Percentiles rank a stretch among this genome's conserved stretches.
Conservation (phyloP, 1,140 invertebrate species). For the Manduca sexta region DNA sequence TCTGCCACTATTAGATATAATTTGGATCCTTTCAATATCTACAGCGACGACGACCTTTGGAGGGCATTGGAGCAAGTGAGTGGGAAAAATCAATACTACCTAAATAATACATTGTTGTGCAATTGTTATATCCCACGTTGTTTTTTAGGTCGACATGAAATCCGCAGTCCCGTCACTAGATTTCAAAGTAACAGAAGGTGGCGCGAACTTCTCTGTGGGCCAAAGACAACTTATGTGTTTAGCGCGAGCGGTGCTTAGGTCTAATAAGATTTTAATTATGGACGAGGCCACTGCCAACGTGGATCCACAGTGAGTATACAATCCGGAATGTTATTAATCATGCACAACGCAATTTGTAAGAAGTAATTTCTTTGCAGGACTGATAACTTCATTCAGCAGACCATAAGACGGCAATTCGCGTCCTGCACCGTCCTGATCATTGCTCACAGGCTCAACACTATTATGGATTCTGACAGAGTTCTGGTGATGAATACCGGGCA, state of each 20-base stretch:
- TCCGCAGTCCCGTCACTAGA: constrained; percentile 74
- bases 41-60: constrained; percentile 79
- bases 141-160: constrained; percentile 74
- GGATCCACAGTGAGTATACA: constrained; percentile 77
- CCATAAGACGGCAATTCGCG: constrained; percentile 75
- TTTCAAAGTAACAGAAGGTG: constrained; percentile 80
- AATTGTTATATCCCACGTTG: no score
- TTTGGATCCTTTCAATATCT: constrained; percentile 81
- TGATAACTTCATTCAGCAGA: constrained; percentile 77
- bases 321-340: no score
- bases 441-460: constrained; percentile 83
- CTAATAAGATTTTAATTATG: constrained; percentile 82
- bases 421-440: constrained; percentile 85
- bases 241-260: constrained; percentile 84
- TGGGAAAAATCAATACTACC: constrained; percentile 11
- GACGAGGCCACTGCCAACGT: constrained; percentile 84
- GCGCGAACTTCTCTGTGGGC: constrained; percentile 88
- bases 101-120: no score
- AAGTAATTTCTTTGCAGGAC: constrained; percentile 55
- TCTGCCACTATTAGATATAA: constrained; percentile 81
- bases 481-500: constrained; percentile 84
- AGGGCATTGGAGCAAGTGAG: constrained; percentile 76
- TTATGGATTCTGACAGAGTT: constrained; percentile 82
- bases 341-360: no score
- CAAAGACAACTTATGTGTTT: constrained; percentile 90